Evolutionary conservation across 2,797 vertebrate species (phyloP).

Genomic region (Lycodopsis pacificus): DNA sequence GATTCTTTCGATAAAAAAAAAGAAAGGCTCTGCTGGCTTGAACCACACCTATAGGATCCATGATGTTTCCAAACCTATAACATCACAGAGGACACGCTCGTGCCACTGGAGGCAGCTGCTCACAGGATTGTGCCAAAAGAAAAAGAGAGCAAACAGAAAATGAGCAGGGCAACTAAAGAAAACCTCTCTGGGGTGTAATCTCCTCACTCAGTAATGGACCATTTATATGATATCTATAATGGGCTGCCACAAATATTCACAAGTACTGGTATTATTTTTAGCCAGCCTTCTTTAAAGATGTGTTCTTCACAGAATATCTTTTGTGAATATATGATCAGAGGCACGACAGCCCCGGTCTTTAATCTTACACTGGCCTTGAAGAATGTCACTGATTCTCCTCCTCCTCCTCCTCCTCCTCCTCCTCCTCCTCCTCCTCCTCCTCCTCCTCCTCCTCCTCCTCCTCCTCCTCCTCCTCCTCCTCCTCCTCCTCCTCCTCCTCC

Average conservation of each 20-base stretch:
- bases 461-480: not conserved
- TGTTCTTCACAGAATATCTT: slow-evolving; percentile 77
- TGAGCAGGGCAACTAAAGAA: slow-evolving; percentile 62
- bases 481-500: no score
- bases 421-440: no score
- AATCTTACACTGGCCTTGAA: slow-evolving; percentile 84
- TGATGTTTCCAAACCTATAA: slow-evolving; percentile 48
- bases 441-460: not conserved
- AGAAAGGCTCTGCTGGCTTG: not conserved
- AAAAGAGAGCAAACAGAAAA: slow-evolving; percentile 62
- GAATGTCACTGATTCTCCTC: slow-evolving; percentile 78
- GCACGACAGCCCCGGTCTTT: slow-evolving; percentile 74
- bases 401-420: no score
- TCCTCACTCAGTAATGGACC: slow-evolving; percentile 66
- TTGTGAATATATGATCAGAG: slow-evolving; percentile 84
- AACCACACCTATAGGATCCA: slow-evolving; percentile 30
- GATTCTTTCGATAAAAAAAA: not conserved
- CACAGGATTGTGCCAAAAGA: slow-evolving; percentile 40
- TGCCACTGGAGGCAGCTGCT: slow-evolving; percentile 56
- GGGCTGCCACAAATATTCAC: slow-evolving; percentile 75
- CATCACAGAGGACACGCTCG: slow-evolving; percentile 57
- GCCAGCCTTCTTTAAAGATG: slow-evolving; percentile 74
- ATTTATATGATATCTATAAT: slow-evolving; percentile 79
- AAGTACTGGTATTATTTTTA: slow-evolving; percentile 74
- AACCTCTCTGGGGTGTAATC: slow-evolving; percentile 68